Evolutionary conservation across 2,888 invertebrate genomes (phyloP).

Genomic region (Synergus umbraculus): DNA sequence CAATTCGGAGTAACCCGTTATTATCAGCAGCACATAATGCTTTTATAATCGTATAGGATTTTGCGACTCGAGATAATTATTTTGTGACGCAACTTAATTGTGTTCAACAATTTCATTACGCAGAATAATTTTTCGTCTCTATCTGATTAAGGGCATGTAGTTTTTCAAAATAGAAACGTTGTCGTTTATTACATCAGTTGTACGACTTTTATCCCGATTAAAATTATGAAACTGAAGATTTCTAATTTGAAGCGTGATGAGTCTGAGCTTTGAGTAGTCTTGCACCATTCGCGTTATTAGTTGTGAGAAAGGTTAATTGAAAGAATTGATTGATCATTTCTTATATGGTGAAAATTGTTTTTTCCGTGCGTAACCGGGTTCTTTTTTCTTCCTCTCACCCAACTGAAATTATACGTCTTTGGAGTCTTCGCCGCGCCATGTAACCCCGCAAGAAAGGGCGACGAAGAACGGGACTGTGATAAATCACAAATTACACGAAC

Average conservation of each 20-base stretch:
- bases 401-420: constrained; percentile 52
- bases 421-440: constrained; percentile 47
- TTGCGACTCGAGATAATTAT: neutral
- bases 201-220: neutral
- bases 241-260: neutral
- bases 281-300: neutral
- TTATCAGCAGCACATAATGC: constrained; percentile 26
- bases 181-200: no score
- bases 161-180: no score
- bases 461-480: constrained; percentile 67
- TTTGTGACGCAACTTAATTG: neutral
- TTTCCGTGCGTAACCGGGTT: constrained; percentile 38
- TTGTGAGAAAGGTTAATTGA: constrained; percentile 9
- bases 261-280: neutral
- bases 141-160: no score
- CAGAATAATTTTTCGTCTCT: no score
- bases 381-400: constrained; percentile 44
- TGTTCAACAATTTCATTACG: neutral
- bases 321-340: constrained; percentile 25
- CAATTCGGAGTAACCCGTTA: constrained; percentile 34
- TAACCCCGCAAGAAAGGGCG: constrained; percentile 52
- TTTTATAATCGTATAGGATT: constrained; percentile 30
- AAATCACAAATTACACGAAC: constrained; percentile 73
- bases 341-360: constrained; percentile 45
- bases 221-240: neutral